Evolutionary conservation across 1,140 invertebrate species (phyloP), one percentile per base, ranked within the genome.

Genomic region (Calephelis virginiensis): DNA sequence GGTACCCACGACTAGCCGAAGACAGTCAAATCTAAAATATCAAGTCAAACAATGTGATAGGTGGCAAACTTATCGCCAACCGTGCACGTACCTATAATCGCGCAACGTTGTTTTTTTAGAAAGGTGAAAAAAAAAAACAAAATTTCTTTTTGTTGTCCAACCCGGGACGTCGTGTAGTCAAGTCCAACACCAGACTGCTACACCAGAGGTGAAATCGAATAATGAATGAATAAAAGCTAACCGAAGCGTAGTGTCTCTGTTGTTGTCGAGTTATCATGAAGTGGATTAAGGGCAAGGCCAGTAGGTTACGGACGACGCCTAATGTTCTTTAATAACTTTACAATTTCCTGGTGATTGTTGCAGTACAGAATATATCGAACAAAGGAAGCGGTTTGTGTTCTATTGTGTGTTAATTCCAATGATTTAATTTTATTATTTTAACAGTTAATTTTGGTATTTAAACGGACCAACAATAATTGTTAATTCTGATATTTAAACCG

Each of bases 211-310:
- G 28, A 28, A 4, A 28, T 28, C 28, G 28, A 28, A 28, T 63
- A 37, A 48, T 43, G 40, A n/a, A 28, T 17, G 40, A 10, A 66
- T 60, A 60, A 66, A 50, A 66, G 60, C 45, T 13, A 50, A 66
- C 28, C 14, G 45, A 9, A 10, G 11, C 64, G 37, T 14, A 45
- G 28, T 38, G 45, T 40, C 17, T 13, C 64, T 40, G 47, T 64
- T 53, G 67, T 74, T 78, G 78, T 80, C 69, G 68, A 63, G 37
- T 64, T 64, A 64, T 64, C 63, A 64, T 13, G 8, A 56, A 28
- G 53, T 53, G 74, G 77, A 86, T 85, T 85, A 83, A 81, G 81
- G 78, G 74, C 83, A 86, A 86, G 82, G 83, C 69, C 75, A 80
- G 50, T 72, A 70, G 82, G 82, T 86, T 82, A 84, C 75, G 78